Evolutionary conservation across 35 echinoderm and acorn worm genomes (phyloP), one percentile per base, ranked within the genome.

Genomic region (Apostichopus parvimensis): DNA sequence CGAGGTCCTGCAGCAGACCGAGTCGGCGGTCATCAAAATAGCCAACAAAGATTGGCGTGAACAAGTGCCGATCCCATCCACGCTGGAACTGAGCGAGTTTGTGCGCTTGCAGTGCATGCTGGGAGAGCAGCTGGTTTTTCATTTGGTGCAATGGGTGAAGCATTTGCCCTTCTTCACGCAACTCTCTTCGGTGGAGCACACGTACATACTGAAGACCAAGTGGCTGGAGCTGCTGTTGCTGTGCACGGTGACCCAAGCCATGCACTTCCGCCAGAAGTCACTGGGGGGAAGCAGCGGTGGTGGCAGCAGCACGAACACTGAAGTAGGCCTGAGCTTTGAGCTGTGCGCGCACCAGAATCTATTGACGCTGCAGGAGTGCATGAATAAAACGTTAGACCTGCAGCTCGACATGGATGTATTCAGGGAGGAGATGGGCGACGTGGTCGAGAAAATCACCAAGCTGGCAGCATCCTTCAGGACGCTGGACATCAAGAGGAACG

Each of bases 141-240:
- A 99, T 71, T 81, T 99, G 53, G 97, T 99, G 68, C 97, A 99
- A 81, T 99, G 97, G 97, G 97, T 99, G 6, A 96, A 96, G 78
- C 97, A 99, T 84, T 94, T 99, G 24, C 97, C 97, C 0, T 99
- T 99, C 86, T 99, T 93, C 90, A 98, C 97, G 24, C 94, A 94
- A 68, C 95, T 98, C 18, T 95, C 94, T 5, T 86, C 94, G 20
- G 92, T 94, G 14, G 97, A 98, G 79, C 97, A 98, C 92, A 98
- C 97, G 25, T 93, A 98, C 83, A 90, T 98, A 23, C 95, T 98
- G 1, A 98, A 98, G 79, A 96, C 97, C 12, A 98, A 98, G 66
- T 98, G 97, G 97, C 80, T 96, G 91, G 97, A 99, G 71, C 92
- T 99, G 2, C 82, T 99, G 34, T 91, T 99, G 8, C 82, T 99